These are phyloP conservation scores for Bettongia penicillata DNA, from an alignment of 2,113 vertebrate genomes.

Conservation along the genomic window DNA sequence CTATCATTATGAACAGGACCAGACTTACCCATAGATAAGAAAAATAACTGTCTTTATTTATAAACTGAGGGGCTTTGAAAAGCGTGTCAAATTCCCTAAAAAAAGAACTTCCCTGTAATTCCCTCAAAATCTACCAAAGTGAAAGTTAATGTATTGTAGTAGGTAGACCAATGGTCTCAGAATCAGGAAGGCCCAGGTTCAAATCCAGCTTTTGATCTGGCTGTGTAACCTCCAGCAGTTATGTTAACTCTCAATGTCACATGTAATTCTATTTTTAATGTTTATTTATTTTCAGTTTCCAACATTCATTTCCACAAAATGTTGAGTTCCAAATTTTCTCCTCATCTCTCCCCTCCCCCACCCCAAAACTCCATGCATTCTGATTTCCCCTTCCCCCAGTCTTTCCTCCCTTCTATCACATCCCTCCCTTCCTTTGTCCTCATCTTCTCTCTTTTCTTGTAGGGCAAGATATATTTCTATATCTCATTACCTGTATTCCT, in stretches of 20 bases:
- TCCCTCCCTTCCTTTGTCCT: too few species aligned
- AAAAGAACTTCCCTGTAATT: not conserved
- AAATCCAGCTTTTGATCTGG: not conserved
- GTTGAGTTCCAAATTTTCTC: too few species aligned
- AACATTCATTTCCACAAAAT: too few species aligned
- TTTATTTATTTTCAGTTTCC: too few species aligned
- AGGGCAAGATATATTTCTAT: too few species aligned
- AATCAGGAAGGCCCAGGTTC: not conserved
- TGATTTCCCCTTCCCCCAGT: too few species aligned
- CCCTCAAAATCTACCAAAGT: not conserved
- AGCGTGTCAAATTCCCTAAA: not conserved
- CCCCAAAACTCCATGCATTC: too few species aligned
- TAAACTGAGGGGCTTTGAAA: not conserved
- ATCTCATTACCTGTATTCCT: too few species aligned
- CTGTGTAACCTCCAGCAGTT: not conserved
- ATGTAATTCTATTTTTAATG: not conserved
- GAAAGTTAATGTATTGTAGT: not conserved
- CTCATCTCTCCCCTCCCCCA: too few species aligned
- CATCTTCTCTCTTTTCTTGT: too few species aligned
- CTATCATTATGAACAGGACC: not conserved
- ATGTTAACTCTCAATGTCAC: not conserved
- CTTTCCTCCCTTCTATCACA: too few species aligned
- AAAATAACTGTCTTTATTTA: not conserved
- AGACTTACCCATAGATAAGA: not conserved
- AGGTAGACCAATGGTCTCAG: too few species aligned